Percentiles rank a stretch among this genome's conserved stretches.
phyloP scores from a whole-genome alignment of 2,113 vertebrate species.

The Notiomystis cincta region DNA sequence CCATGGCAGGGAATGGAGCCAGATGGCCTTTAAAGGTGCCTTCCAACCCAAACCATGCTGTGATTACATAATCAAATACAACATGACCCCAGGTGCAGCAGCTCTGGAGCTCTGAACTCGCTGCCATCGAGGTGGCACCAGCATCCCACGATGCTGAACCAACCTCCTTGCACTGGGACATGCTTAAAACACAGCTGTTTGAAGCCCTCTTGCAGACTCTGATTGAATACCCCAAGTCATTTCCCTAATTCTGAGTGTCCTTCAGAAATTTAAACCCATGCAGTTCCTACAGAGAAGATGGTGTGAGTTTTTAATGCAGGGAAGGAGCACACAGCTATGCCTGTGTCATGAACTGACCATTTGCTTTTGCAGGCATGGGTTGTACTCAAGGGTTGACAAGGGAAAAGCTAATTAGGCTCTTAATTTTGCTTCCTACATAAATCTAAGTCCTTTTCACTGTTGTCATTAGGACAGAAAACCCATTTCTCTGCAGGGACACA shows the following conservation, averaged over 20 bases:
- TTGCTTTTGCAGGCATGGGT: not conserved
- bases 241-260: not conserved
- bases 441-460: not conserved
- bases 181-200: not conserved
- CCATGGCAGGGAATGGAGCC: rapidly evolving
- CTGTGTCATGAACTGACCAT: rapidly evolving
- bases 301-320: not conserved
- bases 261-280: not conserved
- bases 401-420: not conserved
- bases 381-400: not conserved
- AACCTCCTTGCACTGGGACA: not conserved
- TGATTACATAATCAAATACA: not conserved
- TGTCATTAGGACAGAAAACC: not conserved
- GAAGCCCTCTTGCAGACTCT: not conserved
- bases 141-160: not conserved
- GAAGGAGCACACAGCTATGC: not conserved
- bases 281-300: not conserved
- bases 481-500: not conserved
- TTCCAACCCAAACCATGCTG: not conserved
- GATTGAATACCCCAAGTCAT: not conserved
- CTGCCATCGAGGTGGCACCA: rapidly evolving
- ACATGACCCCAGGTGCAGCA: rapidly evolving
- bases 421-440: not conserved
- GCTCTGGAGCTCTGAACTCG: not conserved
- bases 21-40: rapidly evolving